Evolutionary conservation across 1,140 invertebrate species (phyloP), one percentile per base, ranked within the genome.

Genomic region (Drosophila baimaii): DNA sequence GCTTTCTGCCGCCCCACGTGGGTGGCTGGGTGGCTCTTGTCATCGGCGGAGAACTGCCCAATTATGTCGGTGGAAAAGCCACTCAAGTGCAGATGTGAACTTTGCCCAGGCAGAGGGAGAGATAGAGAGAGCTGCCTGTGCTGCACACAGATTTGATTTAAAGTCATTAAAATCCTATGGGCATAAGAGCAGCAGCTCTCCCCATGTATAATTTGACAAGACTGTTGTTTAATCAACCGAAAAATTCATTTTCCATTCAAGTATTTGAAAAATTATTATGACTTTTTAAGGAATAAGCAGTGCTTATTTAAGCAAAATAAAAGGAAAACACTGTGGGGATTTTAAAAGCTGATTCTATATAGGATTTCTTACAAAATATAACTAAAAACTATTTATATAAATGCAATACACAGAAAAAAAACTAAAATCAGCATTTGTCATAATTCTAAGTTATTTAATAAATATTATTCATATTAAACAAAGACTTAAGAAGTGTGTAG

Each of bases 31-130:
- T 74, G 79, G 62, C 65, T 63, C 41, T 35, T 74, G 62, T 66
- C 81, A 63, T 70, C 51, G 66, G 15, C 65, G 51, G 35, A 23
- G 49, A 83, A 65, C 81, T 68, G 46, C 21, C 77, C 77, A 85
- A 85, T 83, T 85, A 84, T 80, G 77, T 85, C 74, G 49, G 49
- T 35, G 49, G 56, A 49, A 43, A 51, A 83, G 25, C 35, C 27
- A 68, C 51, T 82, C 75, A 78, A 77, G 57, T 73, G 77, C 81
- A 85, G 61, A 76, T 61, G 52, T 61, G 39, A 71, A 39, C 43
- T 58, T 63, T 47, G 19, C 29, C 47, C 58, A 35, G 58, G 31
- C 49, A 64, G 19, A 35, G 12, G 12, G 12, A 35, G 12, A 33
- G 12, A 35, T 3, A 33, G 35, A 13, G 33, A 35, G 33, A 35